Evolutionary conservation across 2,888 invertebrate genomes (phyloP).

Genomic region (Plebejus melissa): DNA sequence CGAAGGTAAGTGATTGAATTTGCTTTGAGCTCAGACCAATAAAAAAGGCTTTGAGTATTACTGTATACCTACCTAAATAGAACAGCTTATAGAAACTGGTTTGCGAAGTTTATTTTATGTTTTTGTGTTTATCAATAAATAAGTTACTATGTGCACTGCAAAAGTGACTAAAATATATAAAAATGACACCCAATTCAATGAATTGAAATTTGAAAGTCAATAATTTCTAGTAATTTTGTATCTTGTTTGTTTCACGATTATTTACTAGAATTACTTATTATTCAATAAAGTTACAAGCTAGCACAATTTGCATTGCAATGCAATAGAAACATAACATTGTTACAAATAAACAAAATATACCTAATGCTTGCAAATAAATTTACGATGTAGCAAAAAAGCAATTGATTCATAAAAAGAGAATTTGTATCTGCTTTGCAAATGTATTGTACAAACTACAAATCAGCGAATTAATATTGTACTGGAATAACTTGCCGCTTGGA

Average conservation of each 20-base stretch:
- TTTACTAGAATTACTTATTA: background rate
- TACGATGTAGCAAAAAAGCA: background rate
- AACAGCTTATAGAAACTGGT: background rate
- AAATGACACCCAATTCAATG: background rate
- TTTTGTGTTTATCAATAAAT: background rate
- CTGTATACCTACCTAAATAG: background rate
- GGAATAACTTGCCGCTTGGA: background rate
- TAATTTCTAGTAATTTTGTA: background rate
- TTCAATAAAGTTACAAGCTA: background rate
- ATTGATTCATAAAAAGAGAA: too few species aligned
- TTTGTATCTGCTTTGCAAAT: background rate
- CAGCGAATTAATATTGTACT: background rate
- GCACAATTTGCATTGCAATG: background rate
- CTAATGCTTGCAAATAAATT: background rate
- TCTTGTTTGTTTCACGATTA: background rate
- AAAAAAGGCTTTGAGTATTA: background rate
- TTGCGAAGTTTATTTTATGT: background rate
- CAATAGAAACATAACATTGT: background rate
- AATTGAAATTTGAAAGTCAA: background rate
- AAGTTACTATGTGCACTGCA: background rate
- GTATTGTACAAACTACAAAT: background rate
- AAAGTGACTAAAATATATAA: background rate
- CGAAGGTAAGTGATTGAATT: slow-evolving; percentile 52
- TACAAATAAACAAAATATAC: background rate
- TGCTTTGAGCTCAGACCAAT: background rate